Base-by-base conservation (phyloP, 1,140 invertebrate genomes). In the Lasioglossum baleicum region DNA sequence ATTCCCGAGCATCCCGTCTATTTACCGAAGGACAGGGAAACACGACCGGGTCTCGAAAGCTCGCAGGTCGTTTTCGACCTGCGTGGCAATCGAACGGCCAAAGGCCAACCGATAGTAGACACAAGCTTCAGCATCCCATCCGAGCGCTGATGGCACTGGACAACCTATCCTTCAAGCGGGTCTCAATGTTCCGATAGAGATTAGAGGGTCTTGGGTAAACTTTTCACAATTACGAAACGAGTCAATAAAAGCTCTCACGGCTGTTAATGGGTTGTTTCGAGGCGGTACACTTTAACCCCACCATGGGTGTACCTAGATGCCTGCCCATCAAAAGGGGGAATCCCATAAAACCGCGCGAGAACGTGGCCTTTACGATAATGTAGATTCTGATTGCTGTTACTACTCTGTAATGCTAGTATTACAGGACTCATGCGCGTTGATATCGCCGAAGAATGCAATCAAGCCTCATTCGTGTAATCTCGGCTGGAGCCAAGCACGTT, bases 1-100 rank as follows among this genome's bases (percentile, higher is more conserved):
- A 64, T 68, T 81, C 78, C 75, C 58, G 83, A 83, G 65, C 74
- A 71, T 65, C 81, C 82, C 70, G 71, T 80, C 78, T 83, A 82
- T 83, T 82, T 80, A 80, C 71, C 71, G 53, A 67, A 76, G 48
- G 75, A 75, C 35, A 42, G 64, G 73, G 74, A 81, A 86, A 86
- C 68, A 79, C 69, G 56, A 60, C 10, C 31, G 40, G 63, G 74
- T 72, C 10, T 48, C 71, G 73, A 75, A 72, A 82, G 56, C 31
- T 53, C 61, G 15, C 40, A 26, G 48, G 64, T 75, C 74, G 69
- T 75, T 85, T 82, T 69, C 75, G 76, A 67, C 64, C 48, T 26
- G 26, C 79, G 63, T 75, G 48, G 51, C 56, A 75, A 42, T 66
- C 73, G 20, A 42, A 75, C 26, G 48, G 61, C 40, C 40, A 84